Evolutionary conservation across 2,888 invertebrate species (phyloP).

Genomic region (Synanthedon formicaeformis): DNA sequence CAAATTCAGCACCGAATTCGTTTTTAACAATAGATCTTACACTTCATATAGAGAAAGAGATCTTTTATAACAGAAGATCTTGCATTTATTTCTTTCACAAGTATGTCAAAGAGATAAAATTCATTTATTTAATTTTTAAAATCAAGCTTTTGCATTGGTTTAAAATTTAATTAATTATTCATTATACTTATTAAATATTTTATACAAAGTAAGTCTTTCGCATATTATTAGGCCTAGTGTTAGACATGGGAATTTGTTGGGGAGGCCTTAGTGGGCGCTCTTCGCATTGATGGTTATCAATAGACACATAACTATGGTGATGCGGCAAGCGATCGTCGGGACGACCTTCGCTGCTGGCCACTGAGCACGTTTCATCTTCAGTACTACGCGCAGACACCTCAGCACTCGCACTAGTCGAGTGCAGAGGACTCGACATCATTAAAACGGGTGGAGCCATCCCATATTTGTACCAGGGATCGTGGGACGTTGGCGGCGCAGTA

Average conservation of each 20-base stretch:
- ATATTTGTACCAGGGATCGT: slow-evolving; percentile 67
- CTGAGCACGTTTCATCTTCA: slow-evolving; percentile 74
- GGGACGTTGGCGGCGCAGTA: slow-evolving; percentile 64
- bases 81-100: too few relatives aligned
- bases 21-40: too few relatives aligned
- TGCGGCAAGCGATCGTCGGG: slow-evolving; percentile 64
- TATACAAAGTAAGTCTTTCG: slow-evolving; percentile 68
- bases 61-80: too few relatives aligned
- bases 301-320: slow-evolving; percentile 70
- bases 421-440: slow-evolving; percentile 74
- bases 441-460: slow-evolving; percentile 62
- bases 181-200: slow-evolving; percentile 16
- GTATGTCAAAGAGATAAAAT: too few relatives aligned
- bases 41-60: too few relatives aligned
- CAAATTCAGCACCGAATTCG: slow-evolving; percentile 1
- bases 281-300: slow-evolving; percentile 65
- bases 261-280: slow-evolving; percentile 60
- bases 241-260: slow-evolving; percentile 62
- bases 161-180: slow-evolving; percentile 13
- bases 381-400: slow-evolving; percentile 73
- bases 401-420: slow-evolving; percentile 69
- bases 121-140: slow-evolving; percentile 8
- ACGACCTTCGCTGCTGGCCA: slow-evolving; percentile 68
- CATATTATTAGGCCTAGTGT: slow-evolving; percentile 49
- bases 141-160: background rate